Evolutionary conservation across 1,140 invertebrate species (phyloP).

Genomic region (Berghia stephanieae): DNA sequence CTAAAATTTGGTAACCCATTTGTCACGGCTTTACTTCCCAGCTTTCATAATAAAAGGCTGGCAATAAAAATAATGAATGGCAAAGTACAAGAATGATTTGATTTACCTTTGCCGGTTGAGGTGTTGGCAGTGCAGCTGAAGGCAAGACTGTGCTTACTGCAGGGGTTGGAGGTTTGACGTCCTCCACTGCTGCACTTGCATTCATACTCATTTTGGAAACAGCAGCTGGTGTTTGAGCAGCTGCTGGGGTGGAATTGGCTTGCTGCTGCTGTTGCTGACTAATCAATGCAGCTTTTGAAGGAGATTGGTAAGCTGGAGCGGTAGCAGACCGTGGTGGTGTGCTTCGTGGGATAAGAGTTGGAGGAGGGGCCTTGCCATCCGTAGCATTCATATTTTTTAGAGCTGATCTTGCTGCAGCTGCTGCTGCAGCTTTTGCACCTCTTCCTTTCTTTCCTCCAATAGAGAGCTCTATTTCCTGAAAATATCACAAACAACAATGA

Average conservation of each 20-base stretch:
- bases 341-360: conserved; percentile 4
- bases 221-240: background rate
- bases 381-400: conserved; percentile 33
- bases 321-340: conserved; percentile 28
- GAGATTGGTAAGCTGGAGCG: conserved; percentile 25
- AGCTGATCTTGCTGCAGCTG: conserved; percentile 61
- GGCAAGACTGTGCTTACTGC: conserved; percentile 16
- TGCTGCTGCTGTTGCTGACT: too few species aligned
- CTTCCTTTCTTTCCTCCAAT: conserved; percentile 37
- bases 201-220: conserved; percentile 19
- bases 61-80: too few species aligned
- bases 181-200: conserved; percentile 14
- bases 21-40: too few species aligned
- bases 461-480: conserved; percentile 35
- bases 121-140: conserved; percentile 74
- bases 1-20: too few species aligned
- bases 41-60: too few species aligned
- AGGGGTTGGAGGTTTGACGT: conserved; percentile 19
- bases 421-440: conserved; percentile 45
- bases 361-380: background rate
- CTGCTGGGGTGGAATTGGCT: background rate
- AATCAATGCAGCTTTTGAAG: conserved; percentile 19
- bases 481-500: too few species aligned
- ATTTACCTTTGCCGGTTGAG: conserved; percentile 77
- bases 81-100: too few species aligned